These are phyloP conservation scores for Aradus depressus DNA, from an alignment of 2,888 invertebrate genomes.

Conservation along the genomic window DNA sequence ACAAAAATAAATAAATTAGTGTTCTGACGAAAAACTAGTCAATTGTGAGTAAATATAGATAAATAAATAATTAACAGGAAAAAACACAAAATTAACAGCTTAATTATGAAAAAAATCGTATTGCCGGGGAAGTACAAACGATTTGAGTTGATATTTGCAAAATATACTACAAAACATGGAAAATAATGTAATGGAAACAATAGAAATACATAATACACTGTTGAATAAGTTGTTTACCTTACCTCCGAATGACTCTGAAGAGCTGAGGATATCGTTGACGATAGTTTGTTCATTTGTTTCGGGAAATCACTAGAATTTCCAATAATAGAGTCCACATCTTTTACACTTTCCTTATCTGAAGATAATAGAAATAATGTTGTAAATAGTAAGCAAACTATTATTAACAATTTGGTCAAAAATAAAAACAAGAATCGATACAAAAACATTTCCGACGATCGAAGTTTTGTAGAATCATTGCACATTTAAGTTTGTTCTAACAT, in stretches of 20 bases:
- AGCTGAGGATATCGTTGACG: conserved; percentile 5
- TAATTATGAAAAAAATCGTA: neutral
- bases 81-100: neutral
- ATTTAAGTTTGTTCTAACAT: too few species aligned
- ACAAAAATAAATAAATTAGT: neutral
- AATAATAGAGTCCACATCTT: conserved; percentile 3
- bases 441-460: too few species aligned
- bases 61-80: neutral
- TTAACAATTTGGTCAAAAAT: too few species aligned
- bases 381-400: too few species aligned
- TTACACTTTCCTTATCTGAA: neutral
- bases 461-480: too few species aligned
- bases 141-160: too few species aligned
- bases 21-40: neutral
- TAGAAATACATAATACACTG: neutral
- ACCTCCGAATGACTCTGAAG: conserved; percentile 3
- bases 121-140: too few species aligned
- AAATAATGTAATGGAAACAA: neutral
- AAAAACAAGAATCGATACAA: too few species aligned
- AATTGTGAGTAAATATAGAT: conserved; percentile 1
- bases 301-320: conserved; percentile 18
- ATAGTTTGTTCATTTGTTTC: conserved; percentile 17
- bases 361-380: neutral
- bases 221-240: neutral
- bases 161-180: neutral